These are phyloP conservation scores for Graphium colonna DNA, from an alignment of 2,888 invertebrate genomes.

Conservation along the genomic window DNA sequence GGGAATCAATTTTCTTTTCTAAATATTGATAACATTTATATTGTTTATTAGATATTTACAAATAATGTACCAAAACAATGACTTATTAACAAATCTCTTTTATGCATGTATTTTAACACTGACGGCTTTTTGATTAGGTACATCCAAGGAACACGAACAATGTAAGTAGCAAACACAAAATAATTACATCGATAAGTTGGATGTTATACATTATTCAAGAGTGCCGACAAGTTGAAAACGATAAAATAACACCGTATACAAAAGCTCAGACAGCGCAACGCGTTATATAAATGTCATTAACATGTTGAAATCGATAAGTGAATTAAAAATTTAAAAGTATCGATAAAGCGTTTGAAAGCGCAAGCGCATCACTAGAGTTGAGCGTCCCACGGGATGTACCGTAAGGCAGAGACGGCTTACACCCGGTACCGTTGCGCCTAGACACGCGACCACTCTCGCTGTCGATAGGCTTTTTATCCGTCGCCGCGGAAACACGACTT, in stretches of 20 bases:
- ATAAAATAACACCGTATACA: no score
- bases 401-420: conserved; percentile 43
- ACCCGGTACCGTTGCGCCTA: conserved; percentile 60
- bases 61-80: no score
- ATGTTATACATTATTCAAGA: no score
- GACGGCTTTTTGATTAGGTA: conserved; percentile 9
- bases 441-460: conserved; percentile 64
- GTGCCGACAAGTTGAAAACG: no score
- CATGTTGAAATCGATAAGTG: no score
- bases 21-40: no score
- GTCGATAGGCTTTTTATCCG: conserved; percentile 58
- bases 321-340: conserved; percentile 1
- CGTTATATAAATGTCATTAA: no score
- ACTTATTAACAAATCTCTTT: background rate
- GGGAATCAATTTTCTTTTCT: no score
- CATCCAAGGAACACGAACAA: conserved; percentile 12
- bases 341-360: conserved; percentile 2
- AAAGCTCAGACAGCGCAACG: no score
- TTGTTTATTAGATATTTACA: no score
- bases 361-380: conserved; percentile 31
- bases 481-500: conserved; percentile 29
- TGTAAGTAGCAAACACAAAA: conserved; percentile 12
- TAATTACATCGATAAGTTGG: background rate
- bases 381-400: conserved; percentile 58
- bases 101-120: background rate